Evolutionary conservation across 2,797 vertebrate species (phyloP).

Genomic region (Podargus strigoides): DNA sequence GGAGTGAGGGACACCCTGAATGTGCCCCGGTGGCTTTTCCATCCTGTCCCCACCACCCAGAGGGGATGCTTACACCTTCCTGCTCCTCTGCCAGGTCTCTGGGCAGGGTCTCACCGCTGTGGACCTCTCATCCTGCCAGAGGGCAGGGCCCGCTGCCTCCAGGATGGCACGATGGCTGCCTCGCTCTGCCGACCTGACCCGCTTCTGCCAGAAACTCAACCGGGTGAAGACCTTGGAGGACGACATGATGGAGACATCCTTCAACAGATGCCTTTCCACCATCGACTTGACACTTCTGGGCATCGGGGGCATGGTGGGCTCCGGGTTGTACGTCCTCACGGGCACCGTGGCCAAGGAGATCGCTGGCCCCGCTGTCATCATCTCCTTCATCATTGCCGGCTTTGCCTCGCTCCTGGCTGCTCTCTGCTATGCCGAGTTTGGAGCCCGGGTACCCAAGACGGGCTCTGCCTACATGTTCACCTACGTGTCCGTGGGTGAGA

Average conservation of each 20-base stretch:
- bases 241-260: slow-evolving; percentile 88
- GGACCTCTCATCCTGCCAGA: background rate
- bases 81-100: background rate
- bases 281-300: slow-evolving; percentile 90
- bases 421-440: slow-evolving; percentile 95
- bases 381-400: slow-evolving; percentile 89
- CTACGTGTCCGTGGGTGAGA: slow-evolving; percentile 91
- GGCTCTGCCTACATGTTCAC: slow-evolving; percentile 99
- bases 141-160: background rate
- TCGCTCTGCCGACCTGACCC: slow-evolving; percentile 76
- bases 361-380: slow-evolving; percentile 84
- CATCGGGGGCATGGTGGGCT: slow-evolving; percentile 94
- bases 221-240: slow-evolving; percentile 91
- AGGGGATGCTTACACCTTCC: background rate
- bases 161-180: slow-evolving; percentile 81
- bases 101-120: background rate
- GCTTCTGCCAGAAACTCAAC: slow-evolving; percentile 89
- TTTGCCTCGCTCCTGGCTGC: slow-evolving; percentile 91
- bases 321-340: slow-evolving; percentile 91
- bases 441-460: slow-evolving; percentile 90
- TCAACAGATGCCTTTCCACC: slow-evolving; percentile 90
- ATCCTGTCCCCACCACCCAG: background rate
- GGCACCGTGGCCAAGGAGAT: slow-evolving; percentile 93
- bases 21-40: background rate
- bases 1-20: background rate